These are phyloP conservation scores for Torymus tubicola DNA, from an alignment of 2,888 invertebrate genomes.

Conservation along the genomic window DNA sequence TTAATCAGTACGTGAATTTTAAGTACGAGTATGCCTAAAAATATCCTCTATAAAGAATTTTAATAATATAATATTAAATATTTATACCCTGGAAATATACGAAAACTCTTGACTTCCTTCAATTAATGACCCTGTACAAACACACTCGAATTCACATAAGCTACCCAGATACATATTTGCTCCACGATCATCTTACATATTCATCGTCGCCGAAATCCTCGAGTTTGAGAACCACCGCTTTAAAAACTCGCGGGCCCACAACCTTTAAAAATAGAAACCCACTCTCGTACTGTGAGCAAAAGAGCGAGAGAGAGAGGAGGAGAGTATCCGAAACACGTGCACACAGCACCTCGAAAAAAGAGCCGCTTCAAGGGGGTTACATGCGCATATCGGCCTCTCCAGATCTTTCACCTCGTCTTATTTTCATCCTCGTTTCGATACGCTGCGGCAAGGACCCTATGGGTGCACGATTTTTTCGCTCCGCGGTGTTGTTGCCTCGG, in stretches of 20 bases:
- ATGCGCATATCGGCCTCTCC: background rate
- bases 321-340: constrained; percentile 36
- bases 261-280: constrained; percentile 51
- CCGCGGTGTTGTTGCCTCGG: background rate
- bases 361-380: background rate
- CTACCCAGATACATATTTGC: too few relatives aligned
- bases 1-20: too few relatives aligned
- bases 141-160: too few relatives aligned
- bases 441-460: constrained; percentile 10
- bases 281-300: too few relatives aligned
- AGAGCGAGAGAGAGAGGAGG: constrained; percentile 20
- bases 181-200: too few relatives aligned
- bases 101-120: too few relatives aligned
- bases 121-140: too few relatives aligned
- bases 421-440: constrained; percentile 28
- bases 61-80: too few relatives aligned
- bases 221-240: constrained; percentile 40
- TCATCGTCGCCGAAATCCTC: background rate
- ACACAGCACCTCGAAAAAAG: too few relatives aligned
- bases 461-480: constrained; percentile 4
- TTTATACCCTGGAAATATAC: too few relatives aligned
- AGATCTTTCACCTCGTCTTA: background rate
- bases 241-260: constrained; percentile 11
- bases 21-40: too few relatives aligned
- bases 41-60: too few relatives aligned